Conservation (phyloP, 2,797 vertebrate genomes). For the Pachyuromys duprasi region DNA sequence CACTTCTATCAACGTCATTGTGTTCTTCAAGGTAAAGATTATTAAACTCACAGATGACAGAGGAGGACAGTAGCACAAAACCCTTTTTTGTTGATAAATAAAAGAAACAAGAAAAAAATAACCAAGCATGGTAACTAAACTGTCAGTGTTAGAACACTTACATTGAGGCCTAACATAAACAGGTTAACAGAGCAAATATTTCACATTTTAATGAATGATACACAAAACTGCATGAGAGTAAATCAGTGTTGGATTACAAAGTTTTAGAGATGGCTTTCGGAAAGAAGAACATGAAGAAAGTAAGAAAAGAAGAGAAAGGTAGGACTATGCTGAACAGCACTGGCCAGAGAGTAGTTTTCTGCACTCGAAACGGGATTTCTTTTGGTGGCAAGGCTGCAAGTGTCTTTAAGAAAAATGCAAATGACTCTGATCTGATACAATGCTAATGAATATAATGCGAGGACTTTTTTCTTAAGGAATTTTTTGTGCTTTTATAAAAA, state of each 20-base stretch:
- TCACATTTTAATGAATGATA: constrained; percentile 6
- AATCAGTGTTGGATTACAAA: constrained; percentile 2
- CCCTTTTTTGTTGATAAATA: constrained; percentile 31
- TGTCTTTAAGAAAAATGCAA: constrained; percentile 33
- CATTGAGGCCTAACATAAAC: neutral
- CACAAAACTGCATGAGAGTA: neutral
- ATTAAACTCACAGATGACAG: constrained; percentile 20
- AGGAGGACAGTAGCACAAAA: constrained; percentile 10
- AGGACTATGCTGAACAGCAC: neutral
- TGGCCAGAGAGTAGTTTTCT: neutral
- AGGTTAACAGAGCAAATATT: neutral
- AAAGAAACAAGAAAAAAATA: constrained; percentile 4
- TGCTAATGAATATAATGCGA: neutral
- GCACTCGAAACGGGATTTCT: constrained; percentile 38
- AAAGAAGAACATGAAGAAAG: constrained; percentile 42
- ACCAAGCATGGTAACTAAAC: constrained; percentile 1
- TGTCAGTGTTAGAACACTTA: neutral
- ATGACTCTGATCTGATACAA: constrained; percentile 23
- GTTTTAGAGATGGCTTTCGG: neutral
- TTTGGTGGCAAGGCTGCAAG: neutral
- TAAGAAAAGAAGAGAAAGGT: neutral
- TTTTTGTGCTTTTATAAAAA: constrained; percentile 47
- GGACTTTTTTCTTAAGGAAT: constrained; percentile 33
- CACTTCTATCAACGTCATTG: constrained; percentile 30
- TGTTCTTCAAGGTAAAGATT: constrained; percentile 33